Evolutionary conservation across 2,797 vertebrate species (phyloP).

Genomic region (Malacoraja senta): DNA sequence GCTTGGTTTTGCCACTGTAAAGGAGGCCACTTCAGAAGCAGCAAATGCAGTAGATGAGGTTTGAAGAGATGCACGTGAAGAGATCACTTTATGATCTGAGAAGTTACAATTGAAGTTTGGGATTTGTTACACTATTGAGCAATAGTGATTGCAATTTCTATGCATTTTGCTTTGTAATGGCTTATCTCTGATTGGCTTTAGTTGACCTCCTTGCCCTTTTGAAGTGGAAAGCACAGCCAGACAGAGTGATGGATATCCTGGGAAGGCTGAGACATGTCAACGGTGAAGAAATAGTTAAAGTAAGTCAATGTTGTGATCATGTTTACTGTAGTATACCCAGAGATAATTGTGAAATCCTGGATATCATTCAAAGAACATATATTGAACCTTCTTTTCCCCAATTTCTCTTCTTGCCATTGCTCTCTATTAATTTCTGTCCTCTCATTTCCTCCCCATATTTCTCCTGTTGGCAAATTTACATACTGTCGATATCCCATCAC

Average conservation of each 20-base stretch:
- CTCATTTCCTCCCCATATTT: not conserved
- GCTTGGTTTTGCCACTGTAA: too few relatives aligned
- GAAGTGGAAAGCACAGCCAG: constrained; percentile 96
- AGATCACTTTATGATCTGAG: not conserved
- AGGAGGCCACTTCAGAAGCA: too few relatives aligned
- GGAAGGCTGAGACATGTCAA: constrained; percentile 87
- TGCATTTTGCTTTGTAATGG: not conserved
- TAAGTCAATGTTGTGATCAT: constrained; percentile 46
- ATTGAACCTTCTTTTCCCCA: not conserved
- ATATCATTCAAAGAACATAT: not conserved
- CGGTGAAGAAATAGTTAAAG: constrained; percentile 97
- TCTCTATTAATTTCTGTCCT: not conserved
- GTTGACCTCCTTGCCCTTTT: constrained; percentile 93
- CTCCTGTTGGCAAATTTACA: not conserved
- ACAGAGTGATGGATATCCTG: constrained; percentile 89
- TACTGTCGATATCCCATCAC: not conserved
- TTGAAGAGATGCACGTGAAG: too few relatives aligned
- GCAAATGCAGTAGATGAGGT: too few relatives aligned
- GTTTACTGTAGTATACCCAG: not conserved
- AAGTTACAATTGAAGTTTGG: not conserved
- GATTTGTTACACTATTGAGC: not conserved
- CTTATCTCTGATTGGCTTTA: constrained; percentile 48
- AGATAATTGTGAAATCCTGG: not conserved
- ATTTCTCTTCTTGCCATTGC: not conserved
- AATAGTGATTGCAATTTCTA: too few relatives aligned